Conservation (phyloP, 2,888 invertebrate species). For the Corythucha ciliata region DNA sequence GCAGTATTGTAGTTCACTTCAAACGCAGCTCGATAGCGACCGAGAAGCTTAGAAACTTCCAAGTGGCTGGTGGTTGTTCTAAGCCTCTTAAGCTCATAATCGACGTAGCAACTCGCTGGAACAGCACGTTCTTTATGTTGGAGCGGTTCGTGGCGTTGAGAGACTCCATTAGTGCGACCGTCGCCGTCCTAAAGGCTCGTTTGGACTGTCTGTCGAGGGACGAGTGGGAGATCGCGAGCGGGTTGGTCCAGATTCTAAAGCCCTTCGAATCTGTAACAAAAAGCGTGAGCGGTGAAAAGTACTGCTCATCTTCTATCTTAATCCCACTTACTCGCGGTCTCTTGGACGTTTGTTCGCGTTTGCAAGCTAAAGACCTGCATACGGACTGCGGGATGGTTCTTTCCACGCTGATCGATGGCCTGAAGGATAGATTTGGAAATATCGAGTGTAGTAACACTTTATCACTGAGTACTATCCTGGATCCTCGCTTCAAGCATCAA, state of each 20-base stretch:
- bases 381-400: neutral
- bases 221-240: neutral
- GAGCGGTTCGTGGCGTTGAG: constrained; percentile 2
- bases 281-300: neutral
- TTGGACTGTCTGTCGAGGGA: too few species aligned
- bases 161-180: neutral
- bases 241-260: constrained; percentile 1
- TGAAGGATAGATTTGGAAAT: constrained; percentile 9
- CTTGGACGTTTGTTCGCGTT: too few species aligned
- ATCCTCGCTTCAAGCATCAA: constrained; percentile 5
- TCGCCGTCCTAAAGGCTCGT: constrained; percentile 10
- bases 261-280: constrained; percentile 3
- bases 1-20: neutral
- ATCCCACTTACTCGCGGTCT: constrained; percentile 4
- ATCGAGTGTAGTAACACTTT: constrained; percentile 5
- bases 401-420: neutral
- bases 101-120: constrained; percentile 16
- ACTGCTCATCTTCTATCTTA: constrained; percentile 5
- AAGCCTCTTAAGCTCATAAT: constrained; percentile 6
- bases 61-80: neutral
- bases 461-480: constrained; percentile 4
- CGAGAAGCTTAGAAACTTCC: constrained; percentile 1
- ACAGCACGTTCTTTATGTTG: constrained; percentile 5
- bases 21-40: neutral
- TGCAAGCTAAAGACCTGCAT: neutral